phyloP scores from a whole-genome alignment of 2,888 invertebrate species.

The Macrophya alboannulata region DNA sequence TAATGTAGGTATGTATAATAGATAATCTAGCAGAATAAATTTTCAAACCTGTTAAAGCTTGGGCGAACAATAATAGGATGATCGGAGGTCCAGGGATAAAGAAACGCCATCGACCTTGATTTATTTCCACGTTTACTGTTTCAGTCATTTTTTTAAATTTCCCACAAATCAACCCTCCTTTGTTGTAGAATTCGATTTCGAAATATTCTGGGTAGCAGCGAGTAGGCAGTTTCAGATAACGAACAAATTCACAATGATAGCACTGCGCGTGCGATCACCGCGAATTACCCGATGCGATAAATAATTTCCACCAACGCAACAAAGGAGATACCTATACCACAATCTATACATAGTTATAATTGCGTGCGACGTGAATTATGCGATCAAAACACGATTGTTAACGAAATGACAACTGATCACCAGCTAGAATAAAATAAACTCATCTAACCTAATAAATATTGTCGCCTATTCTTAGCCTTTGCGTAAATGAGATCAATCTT shows the following conservation, averaged over 20 bases:
- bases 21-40: neutral
- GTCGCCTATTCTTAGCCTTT: neutral
- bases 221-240: slow-evolving; percentile 12
- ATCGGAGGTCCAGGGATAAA: slow-evolving; percentile 70
- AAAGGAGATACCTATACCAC: slow-evolving; percentile 3
- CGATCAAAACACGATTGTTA: neutral
- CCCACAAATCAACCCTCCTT: neutral
- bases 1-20: too few relatives aligned
- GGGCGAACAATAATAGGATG: slow-evolving; percentile 66
- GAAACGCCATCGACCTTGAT: slow-evolving; percentile 68
- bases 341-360: neutral
- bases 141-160: slow-evolving; percentile 32
- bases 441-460: neutral
- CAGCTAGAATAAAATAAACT: neutral
- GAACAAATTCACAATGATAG: neutral
- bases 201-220: neutral
- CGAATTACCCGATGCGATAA: slow-evolving; percentile 13
- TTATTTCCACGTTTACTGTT: neutral
- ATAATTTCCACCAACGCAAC: slow-evolving; percentile 2
- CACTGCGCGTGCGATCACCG: neutral
- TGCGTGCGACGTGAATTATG: neutral
- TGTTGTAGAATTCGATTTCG: neutral
- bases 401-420: neutral
- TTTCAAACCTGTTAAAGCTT: slow-evolving; percentile 68
- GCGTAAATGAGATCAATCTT: neutral